Conservation (phyloP, 2,113 vertebrate species). For the Falcunculus frontatus region DNA sequence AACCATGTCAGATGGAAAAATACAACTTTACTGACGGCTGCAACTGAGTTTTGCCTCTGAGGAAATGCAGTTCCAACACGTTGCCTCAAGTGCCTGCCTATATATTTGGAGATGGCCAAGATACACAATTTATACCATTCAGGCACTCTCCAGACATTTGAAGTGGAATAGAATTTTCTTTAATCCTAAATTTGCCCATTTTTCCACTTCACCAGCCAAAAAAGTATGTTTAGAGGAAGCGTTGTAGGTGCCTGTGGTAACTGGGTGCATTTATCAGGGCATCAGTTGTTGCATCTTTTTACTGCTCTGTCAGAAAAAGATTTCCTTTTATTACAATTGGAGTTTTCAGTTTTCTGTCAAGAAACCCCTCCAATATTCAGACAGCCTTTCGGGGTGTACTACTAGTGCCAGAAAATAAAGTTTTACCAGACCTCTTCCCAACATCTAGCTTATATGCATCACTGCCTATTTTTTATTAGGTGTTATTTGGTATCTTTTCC, state of each 20-base stretch:
- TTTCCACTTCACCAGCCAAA: slow-evolving; percentile 34
- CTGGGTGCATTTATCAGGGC: slow-evolving; percentile 11
- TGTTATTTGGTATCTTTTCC: slow-evolving; percentile 55
- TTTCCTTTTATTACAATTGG: slow-evolving; percentile 12
- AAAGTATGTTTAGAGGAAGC: background rate
- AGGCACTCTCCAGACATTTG: background rate
- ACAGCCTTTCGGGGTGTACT: background rate
- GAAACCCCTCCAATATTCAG: slow-evolving; percentile 17
- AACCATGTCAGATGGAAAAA: slow-evolving; percentile 8
- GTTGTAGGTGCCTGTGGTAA: background rate
- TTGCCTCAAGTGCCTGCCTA: slow-evolving; percentile 15
- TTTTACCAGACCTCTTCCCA: slow-evolving; percentile 16
- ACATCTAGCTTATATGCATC: slow-evolving; percentile 21
- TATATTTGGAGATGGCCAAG: slow-evolving; percentile 17
- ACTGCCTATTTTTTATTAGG: slow-evolving; percentile 49
- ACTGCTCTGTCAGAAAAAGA: slow-evolving; percentile 45
- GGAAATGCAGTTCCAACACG: slow-evolving; percentile 17
- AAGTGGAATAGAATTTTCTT: slow-evolving; percentile 13
- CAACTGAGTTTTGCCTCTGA: background rate
- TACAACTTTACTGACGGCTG: background rate
- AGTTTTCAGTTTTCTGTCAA: slow-evolving; percentile 38
- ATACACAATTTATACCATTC: slow-evolving; percentile 1
- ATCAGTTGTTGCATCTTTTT: slow-evolving; percentile 27
- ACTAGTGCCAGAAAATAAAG: slow-evolving; percentile 9
- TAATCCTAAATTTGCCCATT: slow-evolving; percentile 5